Percentiles rank a stretch among this genome's conserved stretches.
Evolutionary conservation across 92 coral and sea anemone species (phyloP).

Genomic region (Micromussa lordhowensis): DNA sequence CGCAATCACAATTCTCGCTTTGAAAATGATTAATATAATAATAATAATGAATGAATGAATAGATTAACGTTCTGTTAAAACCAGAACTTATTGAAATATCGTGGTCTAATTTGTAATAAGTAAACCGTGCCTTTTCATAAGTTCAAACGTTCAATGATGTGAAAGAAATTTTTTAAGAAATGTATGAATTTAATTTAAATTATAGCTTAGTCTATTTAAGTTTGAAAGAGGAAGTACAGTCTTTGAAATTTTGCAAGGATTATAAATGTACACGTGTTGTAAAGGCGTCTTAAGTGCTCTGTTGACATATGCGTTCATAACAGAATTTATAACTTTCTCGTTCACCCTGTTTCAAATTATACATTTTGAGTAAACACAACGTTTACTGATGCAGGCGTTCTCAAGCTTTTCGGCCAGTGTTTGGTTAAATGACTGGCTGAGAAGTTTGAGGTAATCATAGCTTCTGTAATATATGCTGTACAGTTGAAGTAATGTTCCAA

Average conservation of each 20-base stretch:
- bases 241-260: neutral
- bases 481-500: slow-evolving; percentile 35
- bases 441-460: neutral
- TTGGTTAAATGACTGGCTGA: neutral
- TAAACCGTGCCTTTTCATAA: neutral
- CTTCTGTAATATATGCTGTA: slow-evolving; percentile 51
- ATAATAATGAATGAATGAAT: neutral
- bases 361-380: neutral
- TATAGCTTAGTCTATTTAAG: slow-evolving; percentile 45
- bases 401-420: neutral
- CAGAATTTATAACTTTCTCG: slow-evolving; percentile 6
- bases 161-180: neutral
- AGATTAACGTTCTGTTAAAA: slow-evolving; percentile 12
- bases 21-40: slow-evolving; percentile 36
- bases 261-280: neutral
- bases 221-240: neutral
- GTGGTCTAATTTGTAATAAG: slow-evolving; percentile 10
- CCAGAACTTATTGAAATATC: slow-evolving; percentile 10
- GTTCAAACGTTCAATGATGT: slow-evolving; percentile 18
- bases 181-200: slow-evolving; percentile 21
- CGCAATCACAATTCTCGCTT: slow-evolving; percentile 10
- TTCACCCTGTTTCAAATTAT: slow-evolving; percentile 5
- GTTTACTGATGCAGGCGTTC: neutral
- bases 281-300: slow-evolving; percentile 1
- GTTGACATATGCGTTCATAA: slow-evolving; percentile 17